Evolutionary conservation across 1,140 invertebrate genomes (phyloP).

Genomic region (Heliconius congener): DNA sequence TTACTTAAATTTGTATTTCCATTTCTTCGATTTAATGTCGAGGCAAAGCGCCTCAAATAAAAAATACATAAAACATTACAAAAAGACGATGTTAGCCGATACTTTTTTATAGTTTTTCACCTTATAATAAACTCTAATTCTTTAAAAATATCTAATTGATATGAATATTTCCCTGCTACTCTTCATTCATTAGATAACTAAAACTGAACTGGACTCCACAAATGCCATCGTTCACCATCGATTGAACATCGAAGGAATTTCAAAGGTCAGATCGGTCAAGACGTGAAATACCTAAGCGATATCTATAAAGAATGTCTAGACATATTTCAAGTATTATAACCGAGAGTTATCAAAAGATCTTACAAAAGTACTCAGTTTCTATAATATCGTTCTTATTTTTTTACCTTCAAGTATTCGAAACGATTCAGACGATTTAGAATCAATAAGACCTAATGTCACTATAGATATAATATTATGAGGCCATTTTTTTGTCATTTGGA

Average conservation of each 20-base stretch:
- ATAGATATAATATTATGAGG: too few species aligned
- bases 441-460: too few species aligned
- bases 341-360: background rate
- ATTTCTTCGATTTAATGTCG: too few species aligned
- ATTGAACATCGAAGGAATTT: constrained; percentile 54
- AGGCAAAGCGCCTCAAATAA: too few species aligned
- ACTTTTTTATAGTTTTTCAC: too few species aligned
- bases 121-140: too few species aligned
- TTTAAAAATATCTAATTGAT: too few species aligned
- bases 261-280: constrained; percentile 53
- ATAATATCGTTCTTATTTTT: background rate
- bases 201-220: constrained; percentile 27
- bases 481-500: too few species aligned
- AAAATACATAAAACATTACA: too few species aligned
- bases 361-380: background rate
- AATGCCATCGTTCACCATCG: constrained; percentile 55
- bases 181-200: constrained; percentile 14
- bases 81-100: too few species aligned
- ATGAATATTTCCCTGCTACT: background rate
- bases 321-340: constrained; percentile 26
- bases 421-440: too few species aligned
- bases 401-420: background rate
- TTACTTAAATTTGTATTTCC: too few species aligned
- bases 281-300: constrained; percentile 14
- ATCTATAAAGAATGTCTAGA: constrained; percentile 22